phyloP scores from a whole-genome alignment of 2,888 invertebrate genomes.

The Coelinius sp. region DNA sequence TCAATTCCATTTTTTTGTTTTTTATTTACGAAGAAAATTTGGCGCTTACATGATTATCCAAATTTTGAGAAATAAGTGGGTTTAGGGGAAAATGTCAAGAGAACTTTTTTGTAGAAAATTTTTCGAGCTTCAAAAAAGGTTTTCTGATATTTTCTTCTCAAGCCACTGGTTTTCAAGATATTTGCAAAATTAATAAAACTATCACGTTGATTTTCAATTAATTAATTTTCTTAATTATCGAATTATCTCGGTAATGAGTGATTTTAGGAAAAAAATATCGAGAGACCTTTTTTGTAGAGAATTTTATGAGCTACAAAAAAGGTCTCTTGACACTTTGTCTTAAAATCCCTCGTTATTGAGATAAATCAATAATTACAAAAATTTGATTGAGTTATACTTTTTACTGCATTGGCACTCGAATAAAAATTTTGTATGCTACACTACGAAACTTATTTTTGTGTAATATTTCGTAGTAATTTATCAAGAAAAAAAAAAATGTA shows the following conservation, averaged over 20 bases:
- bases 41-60: not conserved
- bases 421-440: constrained; percentile 43
- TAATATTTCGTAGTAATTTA: constrained; percentile 62
- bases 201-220: too few relatives aligned
- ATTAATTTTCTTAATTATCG: too few relatives aligned
- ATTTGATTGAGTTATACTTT: not conserved
- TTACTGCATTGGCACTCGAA: constrained; percentile 41
- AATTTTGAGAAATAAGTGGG: not conserved
- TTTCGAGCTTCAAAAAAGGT: not conserved
- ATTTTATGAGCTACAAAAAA: not conserved
- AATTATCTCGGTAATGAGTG: too few relatives aligned
- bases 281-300: not conserved
- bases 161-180: not conserved
- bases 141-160: not conserved
- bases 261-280: not conserved
- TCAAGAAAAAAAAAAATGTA: constrained; percentile 55
- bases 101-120: not conserved
- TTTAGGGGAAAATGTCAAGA: not conserved
- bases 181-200: too few relatives aligned
- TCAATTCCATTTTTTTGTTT: not conserved
- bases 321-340: not conserved
- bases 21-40: not conserved
- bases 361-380: not conserved
- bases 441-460: constrained; percentile 64
- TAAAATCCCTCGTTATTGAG: not conserved